Conservation (phyloP, 2,113 vertebrate species). For the Etia nguti region DNA sequence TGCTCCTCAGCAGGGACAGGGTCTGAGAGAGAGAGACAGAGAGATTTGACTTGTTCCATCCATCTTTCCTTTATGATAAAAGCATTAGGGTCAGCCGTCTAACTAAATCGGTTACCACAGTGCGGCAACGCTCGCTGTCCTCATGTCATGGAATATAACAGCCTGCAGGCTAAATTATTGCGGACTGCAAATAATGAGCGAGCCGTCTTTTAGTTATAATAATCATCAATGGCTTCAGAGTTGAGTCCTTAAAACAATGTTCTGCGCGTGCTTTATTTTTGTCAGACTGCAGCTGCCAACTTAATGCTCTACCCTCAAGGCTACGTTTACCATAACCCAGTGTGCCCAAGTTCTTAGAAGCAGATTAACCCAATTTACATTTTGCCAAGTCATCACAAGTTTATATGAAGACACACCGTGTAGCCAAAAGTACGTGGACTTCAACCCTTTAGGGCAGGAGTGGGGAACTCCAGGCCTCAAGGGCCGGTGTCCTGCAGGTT, state of each 20-base stretch:
- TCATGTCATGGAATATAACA: background rate
- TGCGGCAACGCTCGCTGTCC: background rate
- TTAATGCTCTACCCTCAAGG: background rate
- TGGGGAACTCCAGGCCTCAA: background rate
- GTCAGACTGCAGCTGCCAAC: background rate
- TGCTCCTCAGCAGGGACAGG: slow-evolving; percentile 41
- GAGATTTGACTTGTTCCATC: slow-evolving; percentile 35
- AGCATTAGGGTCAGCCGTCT: slow-evolving; percentile 56
- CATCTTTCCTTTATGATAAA: slow-evolving; percentile 55
- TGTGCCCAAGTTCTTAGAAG: background rate
- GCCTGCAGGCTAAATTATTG: slow-evolving; percentile 26
- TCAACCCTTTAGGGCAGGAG: background rate
- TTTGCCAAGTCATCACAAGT: background rate
- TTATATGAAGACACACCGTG: background rate
- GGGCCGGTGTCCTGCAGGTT: fast-evolving
- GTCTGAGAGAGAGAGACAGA: background rate
- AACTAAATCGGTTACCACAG: slow-evolving; percentile 30
- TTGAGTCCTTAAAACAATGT: slow-evolving; percentile 49
- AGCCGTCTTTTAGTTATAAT: slow-evolving; percentile 13
- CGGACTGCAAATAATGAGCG: slow-evolving; percentile 34
- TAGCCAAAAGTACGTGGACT: background rate
- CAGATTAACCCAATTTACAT: background rate
- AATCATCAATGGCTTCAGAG: slow-evolving; percentile 25
- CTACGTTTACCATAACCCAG: background rate
- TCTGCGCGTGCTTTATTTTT: slow-evolving; percentile 18